Percentiles rank a stretch among this genome's conserved stretches.
These are phyloP conservation scores for Drosophila littoralis DNA, from an alignment of 1,140 invertebrate genomes.

Conservation along the genomic window DNA sequence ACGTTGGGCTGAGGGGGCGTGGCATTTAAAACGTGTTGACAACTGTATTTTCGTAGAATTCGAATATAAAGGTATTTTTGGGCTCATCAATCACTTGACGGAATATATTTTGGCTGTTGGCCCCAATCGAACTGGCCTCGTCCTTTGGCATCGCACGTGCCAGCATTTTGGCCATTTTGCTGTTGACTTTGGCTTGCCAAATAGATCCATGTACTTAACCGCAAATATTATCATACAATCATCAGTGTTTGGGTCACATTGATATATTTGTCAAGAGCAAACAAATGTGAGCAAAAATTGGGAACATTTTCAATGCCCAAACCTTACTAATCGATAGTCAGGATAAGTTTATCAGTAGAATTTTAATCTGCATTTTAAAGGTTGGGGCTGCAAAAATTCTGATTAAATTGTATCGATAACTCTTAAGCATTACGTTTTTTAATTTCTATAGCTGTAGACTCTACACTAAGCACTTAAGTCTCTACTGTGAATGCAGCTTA, in stretches of 20 bases:
- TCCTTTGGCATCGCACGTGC: slow-evolving; percentile 32
- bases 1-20: neutral
- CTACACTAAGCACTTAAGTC: no score
- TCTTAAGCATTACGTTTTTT: no score
- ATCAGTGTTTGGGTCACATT: slow-evolving; percentile 17
- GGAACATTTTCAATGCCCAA: neutral
- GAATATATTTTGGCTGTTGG: slow-evolving; percentile 32
- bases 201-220: slow-evolving; percentile 21
- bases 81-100: slow-evolving; percentile 62
- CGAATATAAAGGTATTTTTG: slow-evolving; percentile 7
- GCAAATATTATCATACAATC: slow-evolving; percentile 41
- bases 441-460: no score
- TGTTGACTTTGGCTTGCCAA: slow-evolving; percentile 25
- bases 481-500: no score
- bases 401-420: no score
- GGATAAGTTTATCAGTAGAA: no score
- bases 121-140: slow-evolving; percentile 22
- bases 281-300: neutral
- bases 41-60: slow-evolving; percentile 52
- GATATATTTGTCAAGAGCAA: slow-evolving; percentile 15
- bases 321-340: neutral
- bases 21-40: slow-evolving; percentile 49
- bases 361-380: no score
- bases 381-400: no score
- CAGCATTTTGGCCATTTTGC: slow-evolving; percentile 25